These are phyloP conservation scores for Hemithea aestivaria DNA, from an alignment of 2,888 invertebrate genomes.

Conservation along the genomic window DNA sequence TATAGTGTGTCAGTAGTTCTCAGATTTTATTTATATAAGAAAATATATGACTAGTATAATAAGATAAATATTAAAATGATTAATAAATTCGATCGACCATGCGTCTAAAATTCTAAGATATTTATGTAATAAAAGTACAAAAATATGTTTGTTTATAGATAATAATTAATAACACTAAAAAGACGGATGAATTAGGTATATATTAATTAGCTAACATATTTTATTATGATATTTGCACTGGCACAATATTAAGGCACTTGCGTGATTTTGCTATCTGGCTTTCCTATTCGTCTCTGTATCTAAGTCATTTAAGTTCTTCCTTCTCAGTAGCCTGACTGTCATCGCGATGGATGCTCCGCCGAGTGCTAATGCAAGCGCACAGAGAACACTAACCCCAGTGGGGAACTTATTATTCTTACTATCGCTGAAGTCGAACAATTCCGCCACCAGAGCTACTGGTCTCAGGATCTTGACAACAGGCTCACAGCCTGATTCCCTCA, in stretches of 20 bases:
- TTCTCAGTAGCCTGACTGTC: constrained; percentile 55
- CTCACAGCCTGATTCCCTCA: constrained; percentile 82
- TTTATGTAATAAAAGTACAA: constrained; percentile 15
- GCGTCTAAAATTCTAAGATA: constrained; percentile 29
- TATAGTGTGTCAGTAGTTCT: constrained; percentile 13
- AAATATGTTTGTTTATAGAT: constrained; percentile 5
- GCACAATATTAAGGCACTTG: no score
- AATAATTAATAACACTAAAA: not conserved
- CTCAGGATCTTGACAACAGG: constrained; percentile 71
- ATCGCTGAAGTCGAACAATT: constrained; percentile 36
- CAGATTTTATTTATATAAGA: constrained; percentile 16
- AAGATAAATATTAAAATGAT: constrained; percentile 25
- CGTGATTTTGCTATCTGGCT: constrained; percentile 52
- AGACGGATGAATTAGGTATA: constrained; percentile 16
- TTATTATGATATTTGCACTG: no score
- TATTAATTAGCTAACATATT: constrained; percentile 5
- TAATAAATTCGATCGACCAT: constrained; percentile 31
- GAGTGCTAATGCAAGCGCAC: constrained; percentile 51
- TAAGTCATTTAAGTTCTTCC: constrained; percentile 30
- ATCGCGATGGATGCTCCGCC: constrained; percentile 55
- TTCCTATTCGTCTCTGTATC: constrained; percentile 58
- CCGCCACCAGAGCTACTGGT: constrained; percentile 59
- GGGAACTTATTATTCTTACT: constrained; percentile 29
- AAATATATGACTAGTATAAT: constrained; percentile 45
- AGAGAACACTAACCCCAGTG: constrained; percentile 53